phyloP scores from a whole-genome alignment of 1,140 invertebrate species.

The Drosophila setifemur region DNA sequence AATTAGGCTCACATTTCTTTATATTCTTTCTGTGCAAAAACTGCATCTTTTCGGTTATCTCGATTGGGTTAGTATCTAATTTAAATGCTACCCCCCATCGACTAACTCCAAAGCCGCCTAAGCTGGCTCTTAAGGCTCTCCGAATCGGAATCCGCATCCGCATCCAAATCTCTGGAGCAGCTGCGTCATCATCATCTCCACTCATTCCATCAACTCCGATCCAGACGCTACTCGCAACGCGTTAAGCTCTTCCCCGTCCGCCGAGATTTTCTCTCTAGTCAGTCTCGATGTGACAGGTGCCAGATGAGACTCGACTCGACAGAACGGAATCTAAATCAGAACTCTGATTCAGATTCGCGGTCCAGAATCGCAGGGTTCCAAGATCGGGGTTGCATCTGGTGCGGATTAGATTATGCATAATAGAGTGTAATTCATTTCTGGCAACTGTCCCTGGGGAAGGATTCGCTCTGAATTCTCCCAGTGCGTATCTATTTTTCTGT shows the following conservation, averaged over 20 bases:
- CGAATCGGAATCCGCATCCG: not conserved
- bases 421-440: constrained; percentile 80
- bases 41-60: not conserved
- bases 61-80: not conserved
- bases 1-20: no score
- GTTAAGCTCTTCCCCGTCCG: constrained; percentile 14
- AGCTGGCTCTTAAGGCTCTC: not conserved
- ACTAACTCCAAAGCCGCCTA: not conserved
- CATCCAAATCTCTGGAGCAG: not conserved
- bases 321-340: not conserved
- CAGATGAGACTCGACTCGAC: constrained; percentile 16
- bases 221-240: constrained; percentile 3
- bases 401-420: constrained; percentile 80
- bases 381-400: constrained; percentile 57
- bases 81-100: constrained; percentile 10
- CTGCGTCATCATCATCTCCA: constrained; percentile 13
- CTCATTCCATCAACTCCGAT: not conserved
- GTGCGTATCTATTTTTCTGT: not conserved
- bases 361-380: not conserved
- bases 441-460: constrained; percentile 45
- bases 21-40: not conserved
- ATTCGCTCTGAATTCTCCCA: not conserved
- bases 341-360: not conserved
- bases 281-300: constrained; percentile 42
- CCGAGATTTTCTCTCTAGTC: not conserved